Evolutionary conservation across 2,888 invertebrate species (phyloP).

Genomic region (Crocallis elinguaria): DNA sequence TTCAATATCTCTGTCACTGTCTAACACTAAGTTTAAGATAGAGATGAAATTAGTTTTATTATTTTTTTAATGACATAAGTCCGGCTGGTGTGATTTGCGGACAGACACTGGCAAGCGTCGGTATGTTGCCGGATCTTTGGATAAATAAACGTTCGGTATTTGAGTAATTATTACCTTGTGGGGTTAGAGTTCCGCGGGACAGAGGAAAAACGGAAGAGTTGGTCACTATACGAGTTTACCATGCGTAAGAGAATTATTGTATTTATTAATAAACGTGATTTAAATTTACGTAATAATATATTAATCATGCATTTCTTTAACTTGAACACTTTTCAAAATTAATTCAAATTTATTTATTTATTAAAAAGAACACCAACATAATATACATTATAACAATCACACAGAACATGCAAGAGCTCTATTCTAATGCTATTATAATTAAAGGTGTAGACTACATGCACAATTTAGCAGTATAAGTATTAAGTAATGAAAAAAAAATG

Average conservation of each 20-base stretch:
- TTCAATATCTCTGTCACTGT: slow-evolving; percentile 21
- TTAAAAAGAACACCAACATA: too few species aligned
- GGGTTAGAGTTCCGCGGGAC: slow-evolving; percentile 9
- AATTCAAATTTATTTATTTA: too few species aligned
- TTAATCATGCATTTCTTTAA: too few species aligned
- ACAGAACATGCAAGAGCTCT: too few species aligned
- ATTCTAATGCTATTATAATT: too few species aligned
- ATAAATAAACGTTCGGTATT: slow-evolving; percentile 1
- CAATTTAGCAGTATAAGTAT: too few species aligned
- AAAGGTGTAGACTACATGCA: too few species aligned
- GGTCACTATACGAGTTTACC: neutral
- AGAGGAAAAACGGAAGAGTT: neutral
- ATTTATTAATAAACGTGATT: too few species aligned
- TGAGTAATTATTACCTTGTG: slow-evolving; percentile 12
- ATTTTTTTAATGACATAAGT: neutral
- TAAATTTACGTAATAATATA: too few species aligned
- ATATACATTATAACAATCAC: too few species aligned
- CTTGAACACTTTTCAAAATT: too few species aligned
- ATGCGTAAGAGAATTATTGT: neutral
- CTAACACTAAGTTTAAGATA: slow-evolving; percentile 12
- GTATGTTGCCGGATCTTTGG: slow-evolving; percentile 17
- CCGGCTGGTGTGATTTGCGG: neutral
- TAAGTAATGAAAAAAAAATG: too few species aligned
- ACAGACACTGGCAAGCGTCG: slow-evolving; percentile 8
- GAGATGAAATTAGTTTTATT: slow-evolving; percentile 18